Evolutionary conservation across 2,888 invertebrate species (phyloP).

Genomic region (Tribolium freemani): DNA sequence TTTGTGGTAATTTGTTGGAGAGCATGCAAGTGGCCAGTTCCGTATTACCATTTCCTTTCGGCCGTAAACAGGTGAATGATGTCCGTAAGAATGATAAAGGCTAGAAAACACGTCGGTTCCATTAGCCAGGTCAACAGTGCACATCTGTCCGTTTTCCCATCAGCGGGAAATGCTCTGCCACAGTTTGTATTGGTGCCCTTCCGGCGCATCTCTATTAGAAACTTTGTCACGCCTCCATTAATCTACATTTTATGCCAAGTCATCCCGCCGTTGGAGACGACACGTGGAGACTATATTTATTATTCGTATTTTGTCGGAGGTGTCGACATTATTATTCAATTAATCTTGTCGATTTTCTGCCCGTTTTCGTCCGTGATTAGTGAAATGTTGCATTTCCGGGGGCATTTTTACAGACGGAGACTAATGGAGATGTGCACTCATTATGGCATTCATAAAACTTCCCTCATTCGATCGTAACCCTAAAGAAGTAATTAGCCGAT

Average conservation of each 20-base stretch:
- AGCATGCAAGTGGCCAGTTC: constrained; percentile 19
- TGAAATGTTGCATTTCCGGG: constrained; percentile 26
- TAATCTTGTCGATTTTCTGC: constrained; percentile 22
- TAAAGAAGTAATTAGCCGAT: constrained; percentile 46
- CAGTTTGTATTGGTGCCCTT: constrained; percentile 59
- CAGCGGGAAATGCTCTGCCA: constrained; percentile 45
- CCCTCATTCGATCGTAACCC: constrained; percentile 45
- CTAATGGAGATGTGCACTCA: constrained; percentile 47
- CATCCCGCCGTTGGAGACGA: constrained; percentile 55
- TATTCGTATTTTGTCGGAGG: constrained; percentile 44
- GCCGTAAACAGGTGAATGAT: constrained; percentile 47
- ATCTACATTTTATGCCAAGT: constrained; percentile 62
- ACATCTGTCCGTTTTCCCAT: constrained; percentile 59
- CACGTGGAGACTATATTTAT: constrained; percentile 57
- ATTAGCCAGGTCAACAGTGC: constrained; percentile 64
- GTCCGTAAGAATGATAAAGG: constrained; percentile 54
- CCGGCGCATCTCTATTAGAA: constrained; percentile 61
- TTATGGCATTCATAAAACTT: constrained; percentile 41
- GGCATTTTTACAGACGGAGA: constrained; percentile 36
- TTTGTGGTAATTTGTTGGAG: constrained; percentile 4
- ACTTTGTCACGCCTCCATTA: constrained; percentile 62
- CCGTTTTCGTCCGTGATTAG: neutral
- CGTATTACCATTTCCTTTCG: constrained; percentile 40
- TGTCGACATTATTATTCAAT: constrained; percentile 38
- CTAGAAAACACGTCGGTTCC: constrained; percentile 61